Base-by-base conservation (phyloP, 1,140 invertebrate genomes). In the Muscidifurax raptorellus region DNA sequence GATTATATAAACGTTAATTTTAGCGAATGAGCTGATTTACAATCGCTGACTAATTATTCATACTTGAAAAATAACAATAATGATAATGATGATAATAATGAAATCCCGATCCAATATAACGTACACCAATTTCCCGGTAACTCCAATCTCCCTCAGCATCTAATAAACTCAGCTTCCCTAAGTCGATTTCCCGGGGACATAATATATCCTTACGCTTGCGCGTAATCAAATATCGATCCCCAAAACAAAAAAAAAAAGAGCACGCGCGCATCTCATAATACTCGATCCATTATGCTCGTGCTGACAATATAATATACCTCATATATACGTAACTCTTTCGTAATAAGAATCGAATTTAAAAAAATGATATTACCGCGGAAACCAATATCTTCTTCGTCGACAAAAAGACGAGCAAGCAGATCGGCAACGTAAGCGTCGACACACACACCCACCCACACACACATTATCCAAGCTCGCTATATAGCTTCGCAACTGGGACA, bases 291-390 rank as follows among this genome's bases (percentile, higher is more conserved):
- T 52, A 52, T 52, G 47, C 36, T 40, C 36, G 36, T 10, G 9
- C 36, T 40, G 36, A 40, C 36, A 40, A 40, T 40, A 40, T 40
- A 40, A 40, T 40, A 40, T 40, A 40, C 36, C 36, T 40, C 36
- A 10, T 9, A 6, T 40, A n/a, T 69, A 69, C 66, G 66, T 69
- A 69, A 27, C 64, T 67, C 77, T 79, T 74, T 79, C 69, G 82
- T 84, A 80, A 84, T 80, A 84, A 80, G 59, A 80, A 84, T 84
- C 69, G 83, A 84, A 80, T 84, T 84, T 80, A 66, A 80, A 74
- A 84, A 80, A 80, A 84, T 84, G 78, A 67, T 80, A 80, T 84
- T 84, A 84, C 67, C 44, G 15, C 44, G 76, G 67, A 84, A 84
- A 80, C 82, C 82, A 84, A 84, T 84, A 84, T 77, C 81, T 28